These are phyloP conservation scores for Gymnosoma rotundatum DNA, from an alignment of 2,888 invertebrate genomes.

Conservation along the genomic window DNA sequence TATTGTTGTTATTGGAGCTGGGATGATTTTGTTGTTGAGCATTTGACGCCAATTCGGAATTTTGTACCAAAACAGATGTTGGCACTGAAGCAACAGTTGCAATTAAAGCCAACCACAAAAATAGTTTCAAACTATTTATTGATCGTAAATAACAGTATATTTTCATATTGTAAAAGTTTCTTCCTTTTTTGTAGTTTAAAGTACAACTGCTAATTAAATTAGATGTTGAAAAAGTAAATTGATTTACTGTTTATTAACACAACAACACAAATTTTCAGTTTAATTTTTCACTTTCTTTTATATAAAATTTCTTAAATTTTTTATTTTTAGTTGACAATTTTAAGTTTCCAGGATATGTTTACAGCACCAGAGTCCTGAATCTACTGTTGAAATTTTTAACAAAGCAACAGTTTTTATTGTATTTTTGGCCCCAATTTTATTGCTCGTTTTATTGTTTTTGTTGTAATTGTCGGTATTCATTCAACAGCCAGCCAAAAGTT, in stretches of 20 bases:
- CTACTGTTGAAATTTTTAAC: conserved; percentile 76
- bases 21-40: conserved; percentile 73
- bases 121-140: conserved; percentile 60
- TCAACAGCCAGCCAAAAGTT: conserved; percentile 37
- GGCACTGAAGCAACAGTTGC: conserved; percentile 79
- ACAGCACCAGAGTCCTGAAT: conserved; percentile 80
- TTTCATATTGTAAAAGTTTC: conserved; percentile 46
- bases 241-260: background rate
- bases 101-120: conserved; percentile 74
- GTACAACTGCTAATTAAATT: background rate
- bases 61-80: conserved; percentile 81
- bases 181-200: conserved; percentile 1
- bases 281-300: conserved; percentile 16
- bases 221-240: conserved; percentile 3
- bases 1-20: conserved; percentile 61
- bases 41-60: conserved; percentile 79
- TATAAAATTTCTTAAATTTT: background rate
- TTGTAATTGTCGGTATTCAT: conserved; percentile 56
- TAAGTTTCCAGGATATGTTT: conserved; percentile 68
- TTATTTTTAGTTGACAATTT: conserved; percentile 19
- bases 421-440: conserved; percentile 75
- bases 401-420: conserved; percentile 81
- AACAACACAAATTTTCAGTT: conserved; percentile 7
- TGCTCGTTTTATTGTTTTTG: conserved; percentile 44
- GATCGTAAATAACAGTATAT: conserved; percentile 39